Evolutionary conservation across 2,113 vertebrate genomes (phyloP).

Genomic region (Lamprologus ornatipinnis): DNA sequence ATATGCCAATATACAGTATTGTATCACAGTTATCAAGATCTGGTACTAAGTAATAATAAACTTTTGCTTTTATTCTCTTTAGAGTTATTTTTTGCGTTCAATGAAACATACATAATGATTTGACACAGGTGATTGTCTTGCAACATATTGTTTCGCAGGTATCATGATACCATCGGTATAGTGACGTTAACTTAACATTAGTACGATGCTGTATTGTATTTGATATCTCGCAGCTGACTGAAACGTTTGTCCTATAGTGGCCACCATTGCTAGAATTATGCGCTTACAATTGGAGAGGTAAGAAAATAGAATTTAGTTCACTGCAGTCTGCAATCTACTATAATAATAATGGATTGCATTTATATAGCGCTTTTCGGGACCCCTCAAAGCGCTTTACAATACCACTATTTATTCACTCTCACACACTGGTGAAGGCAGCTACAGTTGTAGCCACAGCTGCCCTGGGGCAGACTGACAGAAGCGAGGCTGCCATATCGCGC

Average conservation of each 20-base stretch:
- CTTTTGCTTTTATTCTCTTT: not conserved
- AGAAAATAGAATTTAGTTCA: not conserved
- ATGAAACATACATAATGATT: not conserved
- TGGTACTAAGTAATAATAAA: not conserved
- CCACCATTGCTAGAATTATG: not conserved
- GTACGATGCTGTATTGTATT: not conserved
- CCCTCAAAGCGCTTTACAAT: too few relatives aligned
- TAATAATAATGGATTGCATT: too few relatives aligned
- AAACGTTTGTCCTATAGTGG: not conserved
- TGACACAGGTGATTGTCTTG: not conserved
- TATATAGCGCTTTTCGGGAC: too few relatives aligned
- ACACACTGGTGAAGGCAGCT: too few relatives aligned
- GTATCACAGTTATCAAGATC: not conserved
- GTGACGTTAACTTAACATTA: not conserved
- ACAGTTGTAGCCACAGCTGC: too few relatives aligned
- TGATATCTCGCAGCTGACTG: not conserved
- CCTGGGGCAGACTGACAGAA: too few relatives aligned
- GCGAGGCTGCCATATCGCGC: too few relatives aligned
- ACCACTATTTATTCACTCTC: too few relatives aligned
- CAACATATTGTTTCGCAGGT: not conserved
- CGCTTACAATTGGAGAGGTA: not conserved
- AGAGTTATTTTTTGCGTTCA: not conserved
- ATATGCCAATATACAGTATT: not conserved
- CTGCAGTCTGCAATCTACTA: not conserved
- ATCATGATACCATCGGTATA: not conserved